These are phyloP conservation scores for Rhinogobio ventralis DNA, from an alignment of 2,797 vertebrate genomes.

Conservation along the genomic window DNA sequence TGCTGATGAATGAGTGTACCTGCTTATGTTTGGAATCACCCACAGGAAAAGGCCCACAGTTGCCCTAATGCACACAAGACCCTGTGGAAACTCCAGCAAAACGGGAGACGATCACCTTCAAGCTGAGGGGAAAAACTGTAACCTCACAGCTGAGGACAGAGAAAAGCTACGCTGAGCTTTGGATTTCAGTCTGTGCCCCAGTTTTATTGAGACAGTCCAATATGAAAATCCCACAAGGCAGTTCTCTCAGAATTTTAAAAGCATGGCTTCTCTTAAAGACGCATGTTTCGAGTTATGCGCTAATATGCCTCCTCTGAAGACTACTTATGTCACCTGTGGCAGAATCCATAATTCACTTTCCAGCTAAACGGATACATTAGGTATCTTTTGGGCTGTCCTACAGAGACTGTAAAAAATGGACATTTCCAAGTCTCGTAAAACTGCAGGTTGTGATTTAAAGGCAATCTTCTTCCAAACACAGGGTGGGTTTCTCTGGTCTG, in stretches of 20 bases:
- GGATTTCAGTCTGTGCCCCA: slow-evolving; percentile 12
- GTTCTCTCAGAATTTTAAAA: neutral
- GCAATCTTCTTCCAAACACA: neutral
- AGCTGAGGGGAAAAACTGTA: slow-evolving; percentile 7
- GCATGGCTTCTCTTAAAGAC: slow-evolving; percentile 1
- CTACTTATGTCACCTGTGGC: slow-evolving; percentile 34
- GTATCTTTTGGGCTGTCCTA: slow-evolving; percentile 32
- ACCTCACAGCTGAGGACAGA: slow-evolving; percentile 15
- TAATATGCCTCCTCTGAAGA: neutral
- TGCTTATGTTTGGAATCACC: slow-evolving; percentile 31
- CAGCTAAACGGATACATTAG: slow-evolving; percentile 29
- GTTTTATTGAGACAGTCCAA: slow-evolving; percentile 9
- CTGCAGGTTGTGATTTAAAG: slow-evolving; percentile 33
- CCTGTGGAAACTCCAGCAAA: slow-evolving; percentile 3
- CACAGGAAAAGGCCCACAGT: slow-evolving; percentile 13
- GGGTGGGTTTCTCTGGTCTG: slow-evolving; percentile 16
- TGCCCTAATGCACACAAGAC: neutral
- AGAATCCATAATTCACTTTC: slow-evolving; percentile 30
- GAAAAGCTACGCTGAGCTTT: slow-evolving; percentile 21
- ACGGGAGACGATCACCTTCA: neutral
- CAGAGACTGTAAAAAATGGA: slow-evolving; percentile 12
- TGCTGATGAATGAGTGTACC: neutral
- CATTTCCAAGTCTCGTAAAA: slow-evolving; percentile 27
- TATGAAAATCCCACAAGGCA: slow-evolving; percentile 11
- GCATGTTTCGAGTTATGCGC: slow-evolving; percentile 13